Evolutionary conservation across 2,113 vertebrate species (phyloP).

Genomic region (Nothoprocta perdicaria): DNA sequence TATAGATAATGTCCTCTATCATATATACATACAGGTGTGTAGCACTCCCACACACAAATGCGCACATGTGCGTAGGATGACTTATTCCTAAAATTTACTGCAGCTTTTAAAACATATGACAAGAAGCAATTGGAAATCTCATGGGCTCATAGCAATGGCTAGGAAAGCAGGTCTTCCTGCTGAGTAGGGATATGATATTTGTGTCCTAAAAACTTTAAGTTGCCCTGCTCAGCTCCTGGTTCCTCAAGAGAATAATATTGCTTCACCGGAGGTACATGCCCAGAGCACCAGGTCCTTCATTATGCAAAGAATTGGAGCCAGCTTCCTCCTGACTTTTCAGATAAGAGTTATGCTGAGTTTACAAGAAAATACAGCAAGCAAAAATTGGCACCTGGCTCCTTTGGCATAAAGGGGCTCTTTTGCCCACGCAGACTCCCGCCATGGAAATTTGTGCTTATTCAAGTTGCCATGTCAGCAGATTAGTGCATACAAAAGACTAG

Average conservation of each 20-base stretch:
- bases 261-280: neutral
- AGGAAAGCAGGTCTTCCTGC: neutral
- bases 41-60: neutral
- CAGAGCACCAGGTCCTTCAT: slow-evolving; percentile 27
- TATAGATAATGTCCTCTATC: neutral
- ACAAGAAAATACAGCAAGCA: neutral
- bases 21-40: neutral
- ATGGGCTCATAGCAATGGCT: neutral
- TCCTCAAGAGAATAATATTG: neutral
- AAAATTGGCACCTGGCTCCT: slow-evolving; percentile 2
- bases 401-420: neutral
- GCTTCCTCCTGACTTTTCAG: slow-evolving; percentile 46
- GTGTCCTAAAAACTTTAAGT: neutral
- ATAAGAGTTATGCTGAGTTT: neutral
- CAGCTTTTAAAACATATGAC: neutral
- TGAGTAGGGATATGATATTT: too few species aligned
- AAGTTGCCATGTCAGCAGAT: slow-evolving; percentile 26
- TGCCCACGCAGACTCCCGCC: neutral
- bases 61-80: neutral
- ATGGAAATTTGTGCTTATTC: slow-evolving; percentile 5
- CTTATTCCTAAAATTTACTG: neutral
- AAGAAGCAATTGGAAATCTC: neutral
- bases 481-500: slow-evolving; percentile 1
- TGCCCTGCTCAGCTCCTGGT: neutral
- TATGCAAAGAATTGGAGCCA: slow-evolving; percentile 36